Conservation (phyloP, 2,797 vertebrate genomes). For the Rhabdomys pumilio region DNA sequence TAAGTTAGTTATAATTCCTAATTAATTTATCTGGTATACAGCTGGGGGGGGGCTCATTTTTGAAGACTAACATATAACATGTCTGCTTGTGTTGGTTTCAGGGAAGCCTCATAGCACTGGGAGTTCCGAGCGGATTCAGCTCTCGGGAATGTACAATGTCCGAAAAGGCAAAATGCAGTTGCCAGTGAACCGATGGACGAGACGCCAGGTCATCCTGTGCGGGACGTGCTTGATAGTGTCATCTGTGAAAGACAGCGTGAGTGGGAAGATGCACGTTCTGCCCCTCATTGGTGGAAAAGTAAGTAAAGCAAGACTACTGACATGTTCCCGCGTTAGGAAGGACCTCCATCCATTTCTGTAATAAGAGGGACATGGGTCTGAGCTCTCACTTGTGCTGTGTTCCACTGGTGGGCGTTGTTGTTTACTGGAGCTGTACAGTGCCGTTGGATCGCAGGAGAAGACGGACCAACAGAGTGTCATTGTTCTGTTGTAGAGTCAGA, state of each 20-base stretch:
- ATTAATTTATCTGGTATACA: constrained; percentile 40
- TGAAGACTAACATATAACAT: constrained; percentile 82
- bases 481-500: neutral
- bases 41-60: constrained; percentile 61
- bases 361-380: neutral
- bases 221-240: constrained; percentile 99
- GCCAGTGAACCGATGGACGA: constrained; percentile 98
- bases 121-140: constrained; percentile 96
- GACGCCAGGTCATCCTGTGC: constrained; percentile 97
- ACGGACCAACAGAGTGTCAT: neutral
- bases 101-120: constrained; percentile 96
- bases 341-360: neutral
- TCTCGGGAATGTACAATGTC: constrained; percentile 97
- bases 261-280: constrained; percentile 98
- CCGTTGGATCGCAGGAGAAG: neutral
- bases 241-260: constrained; percentile 97
- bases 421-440: neutral
- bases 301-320: constrained; percentile 74
- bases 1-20: constrained; percentile 26
- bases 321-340: neutral
- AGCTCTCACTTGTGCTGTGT: neutral
- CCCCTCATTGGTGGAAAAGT: constrained; percentile 99
- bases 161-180: constrained; percentile 99
- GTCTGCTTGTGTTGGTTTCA: constrained; percentile 88
- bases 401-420: neutral